Base-by-base conservation (phyloP, 2,888 invertebrate species). In the Cataglyphis albicans region DNA sequence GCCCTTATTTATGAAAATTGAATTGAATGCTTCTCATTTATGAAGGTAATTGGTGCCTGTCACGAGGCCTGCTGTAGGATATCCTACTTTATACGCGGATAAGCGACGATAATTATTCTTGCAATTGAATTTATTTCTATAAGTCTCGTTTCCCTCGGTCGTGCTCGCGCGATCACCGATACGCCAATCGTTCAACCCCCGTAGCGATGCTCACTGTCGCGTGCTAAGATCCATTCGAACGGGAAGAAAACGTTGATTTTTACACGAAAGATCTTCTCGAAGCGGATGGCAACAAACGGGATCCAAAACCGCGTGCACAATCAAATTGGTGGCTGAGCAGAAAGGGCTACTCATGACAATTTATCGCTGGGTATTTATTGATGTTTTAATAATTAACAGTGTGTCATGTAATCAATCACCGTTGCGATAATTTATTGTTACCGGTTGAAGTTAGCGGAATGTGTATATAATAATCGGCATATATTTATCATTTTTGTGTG, bases 1-100 rank as follows among this genome's bases (percentile, higher is more conserved):
- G 91, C 91, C 90, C 92, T 93, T 93, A 93, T 93, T 93, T 93
- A 93, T 93, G 92, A 93, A 93, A 93, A 93, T 93, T 93, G 92
- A 93, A 93, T 92, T 92, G 93, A 92, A 93, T 93, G 92, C 91
- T 90, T 92, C 92, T 92, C 92, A 93, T 92, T 93, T 92, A 92
- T 92, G 90, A 92, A 91, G 91, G 93, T 92, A 93, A 93, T 93
- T 93, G 93, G 91, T 92, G 91, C 88, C 92, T 92, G 92, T 92
- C 92, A 90, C 89, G 92, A 92, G 87, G 84, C 85, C 89, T 81
- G 89, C 91, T 89, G 89, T 91, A 91, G 88, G 90, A 90, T 91
- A 91, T 92, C 91, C 91, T 89, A 92, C 90, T 92, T 91, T 92
- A 92, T 92, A 88, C 91, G 88, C 87, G 89, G 91, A 91, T 92